Percentiles rank a stretch among this genome's conserved stretches.
Evolutionary conservation across 1,140 invertebrate species (phyloP).

Genomic region (Teleopsis dalmanni): DNA sequence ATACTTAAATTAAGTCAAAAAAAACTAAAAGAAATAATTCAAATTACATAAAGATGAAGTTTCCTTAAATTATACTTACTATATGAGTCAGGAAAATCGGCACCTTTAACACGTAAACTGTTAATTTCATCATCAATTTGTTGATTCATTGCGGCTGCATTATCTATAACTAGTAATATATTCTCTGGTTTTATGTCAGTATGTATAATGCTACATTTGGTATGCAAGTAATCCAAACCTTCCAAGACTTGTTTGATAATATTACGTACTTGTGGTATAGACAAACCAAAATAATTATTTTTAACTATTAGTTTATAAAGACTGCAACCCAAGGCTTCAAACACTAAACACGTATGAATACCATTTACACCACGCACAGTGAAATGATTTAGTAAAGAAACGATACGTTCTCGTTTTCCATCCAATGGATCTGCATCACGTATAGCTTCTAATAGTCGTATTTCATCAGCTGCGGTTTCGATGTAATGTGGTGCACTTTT

Average conservation of each 20-base stretch:
- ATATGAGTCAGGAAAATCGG: slow-evolving; percentile 43
- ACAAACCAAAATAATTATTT: slow-evolving; percentile 96
- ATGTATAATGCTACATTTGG: slow-evolving; percentile 97
- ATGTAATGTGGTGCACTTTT: slow-evolving; percentile 97
- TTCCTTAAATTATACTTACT: slow-evolving; percentile 21
- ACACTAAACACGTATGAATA: slow-evolving; percentile 93
- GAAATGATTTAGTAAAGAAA: slow-evolving; percentile 96
- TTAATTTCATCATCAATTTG: slow-evolving; percentile 80
- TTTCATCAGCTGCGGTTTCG: slow-evolving; percentile 97
- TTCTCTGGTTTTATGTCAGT: slow-evolving; percentile 99
- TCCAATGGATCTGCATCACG: slow-evolving; percentile 83
- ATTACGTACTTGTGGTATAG: slow-evolving; percentile 84
- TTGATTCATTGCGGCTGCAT: slow-evolving; percentile 79
- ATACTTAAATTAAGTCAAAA: no score
- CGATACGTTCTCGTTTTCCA: slow-evolving; percentile 87
- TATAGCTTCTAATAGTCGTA: slow-evolving; percentile 90
- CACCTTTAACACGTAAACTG: slow-evolving; percentile 59
- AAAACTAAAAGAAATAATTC: neutral
- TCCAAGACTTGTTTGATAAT: slow-evolving; percentile 93
- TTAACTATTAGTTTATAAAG: slow-evolving; percentile 95
- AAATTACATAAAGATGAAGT: no score
- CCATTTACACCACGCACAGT: slow-evolving; percentile 97
- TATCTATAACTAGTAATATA: slow-evolving; percentile 82
- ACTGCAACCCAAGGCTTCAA: slow-evolving; percentile 96
- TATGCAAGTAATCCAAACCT: slow-evolving; percentile 93